A percentile compares a stretch with the other conserved stretches of the same genome.
Evolutionary conservation across 2,888 invertebrate species (phyloP).

Genomic region (Epiblema foenella): DNA sequence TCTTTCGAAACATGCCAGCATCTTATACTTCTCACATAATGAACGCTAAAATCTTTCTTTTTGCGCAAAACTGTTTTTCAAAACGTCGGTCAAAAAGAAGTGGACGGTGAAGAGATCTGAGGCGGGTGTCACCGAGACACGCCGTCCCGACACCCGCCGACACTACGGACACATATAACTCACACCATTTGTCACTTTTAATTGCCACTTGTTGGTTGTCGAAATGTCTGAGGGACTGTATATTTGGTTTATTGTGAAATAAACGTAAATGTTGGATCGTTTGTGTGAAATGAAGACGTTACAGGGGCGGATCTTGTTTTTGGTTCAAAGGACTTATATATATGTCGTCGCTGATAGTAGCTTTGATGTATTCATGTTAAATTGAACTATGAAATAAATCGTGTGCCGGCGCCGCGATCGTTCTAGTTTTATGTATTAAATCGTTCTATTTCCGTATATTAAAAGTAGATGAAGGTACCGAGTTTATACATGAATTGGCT

Average conservation of each 20-base stretch:
- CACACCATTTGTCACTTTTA: conserved; percentile 84
- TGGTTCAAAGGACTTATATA: conserved; percentile 66
- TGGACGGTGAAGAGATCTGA: conserved; percentile 71
- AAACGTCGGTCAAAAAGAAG: conserved; percentile 51
- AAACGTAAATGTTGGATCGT: conserved; percentile 57
- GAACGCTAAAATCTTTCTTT: conserved; percentile 12
- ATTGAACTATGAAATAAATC: conserved; percentile 60
- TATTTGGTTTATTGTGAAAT: conserved; percentile 82
- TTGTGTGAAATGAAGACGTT: conserved; percentile 69
- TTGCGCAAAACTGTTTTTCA: conserved; percentile 36
- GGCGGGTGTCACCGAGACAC: conserved; percentile 53
- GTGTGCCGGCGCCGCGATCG: conserved; percentile 47
- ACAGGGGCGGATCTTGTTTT: conserved; percentile 59
- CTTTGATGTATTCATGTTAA: conserved; percentile 62
- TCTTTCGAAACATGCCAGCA: neutral
- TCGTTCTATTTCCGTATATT: conserved; percentile 36
- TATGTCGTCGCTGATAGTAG: conserved; percentile 58
- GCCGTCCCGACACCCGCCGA: conserved; percentile 55
- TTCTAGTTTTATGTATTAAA: conserved; percentile 22
- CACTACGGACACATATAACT: conserved; percentile 62
- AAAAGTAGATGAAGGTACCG: neutral
- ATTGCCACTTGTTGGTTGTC: conserved; percentile 81
- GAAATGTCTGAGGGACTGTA: conserved; percentile 72
- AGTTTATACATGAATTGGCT: neutral
- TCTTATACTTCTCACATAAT: neutral